Evolutionary conservation across 1,140 invertebrate species (phyloP).

Genomic region (Microplitis mediator): DNA sequence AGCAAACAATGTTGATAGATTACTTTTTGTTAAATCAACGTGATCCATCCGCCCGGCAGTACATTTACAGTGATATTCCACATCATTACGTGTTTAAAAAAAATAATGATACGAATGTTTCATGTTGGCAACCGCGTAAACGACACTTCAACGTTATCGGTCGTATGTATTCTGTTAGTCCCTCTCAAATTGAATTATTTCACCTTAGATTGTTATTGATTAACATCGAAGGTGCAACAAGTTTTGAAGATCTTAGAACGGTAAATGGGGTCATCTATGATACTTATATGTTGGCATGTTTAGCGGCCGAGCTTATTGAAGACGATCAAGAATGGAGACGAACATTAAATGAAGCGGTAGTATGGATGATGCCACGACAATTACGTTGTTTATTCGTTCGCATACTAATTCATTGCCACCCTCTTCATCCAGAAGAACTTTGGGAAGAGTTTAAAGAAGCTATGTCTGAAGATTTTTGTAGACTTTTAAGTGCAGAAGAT

Average conservation of each 20-base stretch:
- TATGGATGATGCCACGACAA: background rate
- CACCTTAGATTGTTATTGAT: slow-evolving; percentile 22
- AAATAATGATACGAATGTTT: background rate
- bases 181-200: slow-evolving; percentile 27
- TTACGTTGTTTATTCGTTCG: no score
- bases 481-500: background rate
- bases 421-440: slow-evolving; percentile 6
- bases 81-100: background rate
- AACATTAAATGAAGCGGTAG: slow-evolving; percentile 17
- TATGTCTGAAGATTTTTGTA: background rate
- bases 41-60: background rate
- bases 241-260: slow-evolving; percentile 24
- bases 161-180: background rate
- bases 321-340: slow-evolving; percentile 25
- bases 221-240: slow-evolving; percentile 7
- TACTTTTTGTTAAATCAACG: background rate
- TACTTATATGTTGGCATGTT: slow-evolving; percentile 21
- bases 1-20: background rate
- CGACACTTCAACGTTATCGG: background rate
- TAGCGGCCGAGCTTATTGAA: slow-evolving; percentile 27
- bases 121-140: background rate
- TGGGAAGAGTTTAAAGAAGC: background rate
- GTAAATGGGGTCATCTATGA: slow-evolving; percentile 14
- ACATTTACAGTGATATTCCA: background rate
- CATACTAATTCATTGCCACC: no score